phyloP scores from a whole-genome alignment of 2,888 invertebrate genomes.

The Gryllus longicercus region DNA sequence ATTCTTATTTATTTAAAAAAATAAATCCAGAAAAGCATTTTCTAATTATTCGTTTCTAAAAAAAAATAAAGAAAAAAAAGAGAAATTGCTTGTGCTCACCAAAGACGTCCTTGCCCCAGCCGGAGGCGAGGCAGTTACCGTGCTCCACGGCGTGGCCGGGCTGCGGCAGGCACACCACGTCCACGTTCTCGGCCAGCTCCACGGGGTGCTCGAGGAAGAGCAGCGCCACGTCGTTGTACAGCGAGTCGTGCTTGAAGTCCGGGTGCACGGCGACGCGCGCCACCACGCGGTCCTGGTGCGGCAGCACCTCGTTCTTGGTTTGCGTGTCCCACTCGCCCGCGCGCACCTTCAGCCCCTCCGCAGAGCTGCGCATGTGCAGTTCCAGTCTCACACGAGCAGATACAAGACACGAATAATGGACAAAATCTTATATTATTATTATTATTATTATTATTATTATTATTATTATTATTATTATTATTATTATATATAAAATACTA shows the following conservation, averaged over 20 bases:
- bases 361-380: not conserved
- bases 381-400: not conserved
- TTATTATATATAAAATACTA: too few relatives aligned
- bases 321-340: slow-evolving; percentile 67
- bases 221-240: slow-evolving; percentile 72
- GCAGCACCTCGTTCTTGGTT: slow-evolving; percentile 63
- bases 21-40: too few relatives aligned
- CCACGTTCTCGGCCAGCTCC: slow-evolving; percentile 63
- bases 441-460: too few relatives aligned
- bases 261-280: slow-evolving; percentile 57
- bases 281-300: slow-evolving; percentile 68
- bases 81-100: slow-evolving; percentile 46
- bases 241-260: slow-evolving; percentile 60
- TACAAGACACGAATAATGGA: too few relatives aligned
- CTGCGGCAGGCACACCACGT: slow-evolving; percentile 64
- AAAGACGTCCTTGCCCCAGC: slow-evolving; percentile 72
- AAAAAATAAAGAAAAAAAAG: too few relatives aligned
- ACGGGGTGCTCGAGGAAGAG: slow-evolving; percentile 62
- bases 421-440: too few relatives aligned
- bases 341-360: slow-evolving; percentile 25
- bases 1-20: too few relatives aligned
- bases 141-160: slow-evolving; percentile 49
- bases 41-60: too few relatives aligned
- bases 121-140: slow-evolving; percentile 63
- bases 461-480: too few relatives aligned